Conservation (phyloP, 2,888 invertebrate genomes). For the Trachelus stipa region DNA sequence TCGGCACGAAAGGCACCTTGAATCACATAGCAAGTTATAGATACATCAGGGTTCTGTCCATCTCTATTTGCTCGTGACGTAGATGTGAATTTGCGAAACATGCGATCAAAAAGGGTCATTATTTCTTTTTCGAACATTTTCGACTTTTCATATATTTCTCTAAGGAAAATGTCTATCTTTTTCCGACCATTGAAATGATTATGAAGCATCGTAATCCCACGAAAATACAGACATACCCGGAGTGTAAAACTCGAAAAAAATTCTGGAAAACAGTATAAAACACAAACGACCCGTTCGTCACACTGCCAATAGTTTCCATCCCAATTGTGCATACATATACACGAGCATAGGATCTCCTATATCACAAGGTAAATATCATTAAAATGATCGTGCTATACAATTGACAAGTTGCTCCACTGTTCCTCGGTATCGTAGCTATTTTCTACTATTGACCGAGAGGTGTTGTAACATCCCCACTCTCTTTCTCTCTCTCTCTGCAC, state of each 20-base stretch:
- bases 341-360: not conserved
- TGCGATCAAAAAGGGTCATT: not conserved
- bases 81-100: not conserved
- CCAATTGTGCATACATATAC: not conserved
- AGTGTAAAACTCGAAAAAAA: slow-evolving; percentile 3
- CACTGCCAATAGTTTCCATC: not conserved
- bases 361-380: not conserved
- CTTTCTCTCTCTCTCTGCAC: not conserved
- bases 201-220: not conserved
- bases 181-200: not conserved
- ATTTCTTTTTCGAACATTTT: not conserved
- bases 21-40: not conserved
- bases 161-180: not conserved
- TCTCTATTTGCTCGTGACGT: not conserved
- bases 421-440: not conserved
- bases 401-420: not conserved
- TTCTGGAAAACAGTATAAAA: slow-evolving; percentile 3
- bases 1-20: no score
- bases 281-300: not conserved
- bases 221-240: not conserved
- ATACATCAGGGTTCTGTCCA: not conserved
- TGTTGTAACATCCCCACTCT: not conserved
- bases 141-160: not conserved
- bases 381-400: not conserved
- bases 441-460: slow-evolving; percentile 3